These are phyloP conservation scores for Hirtodrosophila cameraria DNA, from an alignment of 2,888 invertebrate species.

Conservation along the genomic window DNA sequence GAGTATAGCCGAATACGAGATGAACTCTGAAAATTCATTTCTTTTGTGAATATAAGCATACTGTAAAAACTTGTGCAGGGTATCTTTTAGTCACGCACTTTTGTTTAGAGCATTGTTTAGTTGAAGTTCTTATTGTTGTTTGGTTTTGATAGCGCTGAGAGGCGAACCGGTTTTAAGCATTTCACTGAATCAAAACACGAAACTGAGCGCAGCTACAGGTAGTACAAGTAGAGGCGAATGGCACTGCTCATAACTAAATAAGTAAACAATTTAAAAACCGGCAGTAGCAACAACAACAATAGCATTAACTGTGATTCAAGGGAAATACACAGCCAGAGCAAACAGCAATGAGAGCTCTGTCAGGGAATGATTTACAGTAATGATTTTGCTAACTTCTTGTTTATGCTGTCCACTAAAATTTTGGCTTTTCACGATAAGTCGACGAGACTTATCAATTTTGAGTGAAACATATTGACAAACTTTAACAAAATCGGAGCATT, in stretches of 20 bases:
- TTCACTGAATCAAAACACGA: conserved; percentile 37
- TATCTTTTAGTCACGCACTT: too few species aligned
- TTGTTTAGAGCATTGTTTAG: not conserved
- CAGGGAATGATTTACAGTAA: not conserved
- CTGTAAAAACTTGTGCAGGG: too few species aligned
- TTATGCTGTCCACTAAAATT: too few species aligned
- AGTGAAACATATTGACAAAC: too few species aligned
- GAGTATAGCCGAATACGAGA: too few species aligned
- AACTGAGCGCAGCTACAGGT: conserved; percentile 28
- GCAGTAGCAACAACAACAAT: conserved; percentile 11
- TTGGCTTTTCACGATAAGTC: too few species aligned
- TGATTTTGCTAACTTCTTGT: not conserved
- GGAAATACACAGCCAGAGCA: conserved; percentile 31
- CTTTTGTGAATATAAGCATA: too few species aligned
- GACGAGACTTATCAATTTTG: too few species aligned
- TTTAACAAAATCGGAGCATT: too few species aligned
- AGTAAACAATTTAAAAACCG: conserved; percentile 25
- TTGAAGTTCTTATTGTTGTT: conserved; percentile 5
- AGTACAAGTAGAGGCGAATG: conserved; percentile 7
- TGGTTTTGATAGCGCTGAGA: conserved; percentile 27
- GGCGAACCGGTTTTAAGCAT: conserved; percentile 45
- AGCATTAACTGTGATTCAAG: conserved; percentile 28
- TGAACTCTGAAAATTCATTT: too few species aligned
- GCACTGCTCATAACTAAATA: conserved; percentile 3
- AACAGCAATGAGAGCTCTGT: not conserved